Base-by-base conservation (phyloP, 2,797 vertebrate species). In the Acrocephalus scirpaceus region DNA sequence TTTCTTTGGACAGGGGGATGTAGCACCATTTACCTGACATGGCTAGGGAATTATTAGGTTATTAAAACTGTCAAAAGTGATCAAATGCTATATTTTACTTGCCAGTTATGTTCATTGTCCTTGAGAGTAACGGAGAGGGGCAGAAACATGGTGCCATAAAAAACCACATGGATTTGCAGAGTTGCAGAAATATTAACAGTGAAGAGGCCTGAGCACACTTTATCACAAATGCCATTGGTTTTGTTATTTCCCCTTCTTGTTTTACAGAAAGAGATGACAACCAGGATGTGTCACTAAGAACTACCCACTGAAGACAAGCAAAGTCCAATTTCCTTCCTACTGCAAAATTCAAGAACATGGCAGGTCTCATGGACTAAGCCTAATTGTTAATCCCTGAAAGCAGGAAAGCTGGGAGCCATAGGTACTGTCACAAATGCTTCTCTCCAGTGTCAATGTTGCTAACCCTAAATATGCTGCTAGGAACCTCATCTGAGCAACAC, bases 191-290 rank as follows among this genome's bases (percentile, higher is more conserved):
- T 86, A 42, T 29, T 64, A 84, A 40, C 32, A 57, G 32, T 38
- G 44, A 90, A 80, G 50, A 51, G 6, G 5, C 32, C 9, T 26
- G 15, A 34, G 23, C 44, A 36, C 3, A 23, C 13, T 80, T 67
- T 30, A 44, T 58, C 51, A 72, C 8, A 60, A 48, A 56, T 58
- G 17, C 27, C n/a, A 8, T 94, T 92, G 61, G n/a, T 11, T 32
- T 69, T 82, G 92, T 73, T 16, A 44, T 85, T 66, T 90, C 62
- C 16, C 83, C 29, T 77, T 86, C n/a, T 96, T 97, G 44, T 96
- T 97, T 98, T 97, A 85, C 97, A 98, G 98, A 98, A 98, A 90
- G 98, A 98, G 93, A 98, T 98, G 98, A 98, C 98, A 40, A 57
- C 93, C 91, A 97, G 96, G 76, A 98, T 98, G 97, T 98, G 98